Conservation (phyloP, 2,797 vertebrate genomes). For the Urophycis tenuis region DNA sequence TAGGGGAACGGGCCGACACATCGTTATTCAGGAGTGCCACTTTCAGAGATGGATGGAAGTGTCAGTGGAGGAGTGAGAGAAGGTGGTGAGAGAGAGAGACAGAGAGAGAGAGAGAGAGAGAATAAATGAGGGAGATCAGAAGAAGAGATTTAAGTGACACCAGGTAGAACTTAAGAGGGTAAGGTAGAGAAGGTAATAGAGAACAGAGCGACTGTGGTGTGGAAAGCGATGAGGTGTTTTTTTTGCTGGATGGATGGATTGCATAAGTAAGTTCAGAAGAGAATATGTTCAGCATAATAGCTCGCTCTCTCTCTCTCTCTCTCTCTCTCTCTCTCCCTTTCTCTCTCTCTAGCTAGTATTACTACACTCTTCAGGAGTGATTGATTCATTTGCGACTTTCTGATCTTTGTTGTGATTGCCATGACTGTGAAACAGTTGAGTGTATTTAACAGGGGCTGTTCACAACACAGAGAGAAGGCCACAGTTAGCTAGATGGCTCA, state of each 20-base stretch:
- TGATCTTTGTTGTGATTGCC: neutral
- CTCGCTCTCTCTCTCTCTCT: neutral
- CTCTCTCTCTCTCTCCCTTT: no score
- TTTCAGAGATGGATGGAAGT: neutral
- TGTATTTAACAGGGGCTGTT: no score
- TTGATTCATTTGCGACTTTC: neutral
- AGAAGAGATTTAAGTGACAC: neutral
- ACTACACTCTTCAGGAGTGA: neutral
- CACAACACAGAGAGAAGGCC: no score
- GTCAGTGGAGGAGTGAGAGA: neutral
- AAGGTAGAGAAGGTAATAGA: no score
- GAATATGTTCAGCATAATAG: neutral
- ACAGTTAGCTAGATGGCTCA: no score
- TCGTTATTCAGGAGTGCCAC: neutral
- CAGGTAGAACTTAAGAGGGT: neutral
- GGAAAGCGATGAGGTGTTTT: neutral
- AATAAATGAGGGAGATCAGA: neutral
- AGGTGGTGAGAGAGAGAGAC: neutral
- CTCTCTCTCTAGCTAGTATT: neutral
- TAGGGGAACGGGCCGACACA: neutral
- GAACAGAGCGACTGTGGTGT: neutral
- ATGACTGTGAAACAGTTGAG: no score
- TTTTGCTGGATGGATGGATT: constrained; percentile 2
- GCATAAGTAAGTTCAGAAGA: neutral
- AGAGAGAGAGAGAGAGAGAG: constrained; percentile 1